Evolutionary conservation across 2,797 vertebrate genomes (phyloP), one percentile per base, ranked within the genome.

Genomic region (Lates japonicus): DNA sequence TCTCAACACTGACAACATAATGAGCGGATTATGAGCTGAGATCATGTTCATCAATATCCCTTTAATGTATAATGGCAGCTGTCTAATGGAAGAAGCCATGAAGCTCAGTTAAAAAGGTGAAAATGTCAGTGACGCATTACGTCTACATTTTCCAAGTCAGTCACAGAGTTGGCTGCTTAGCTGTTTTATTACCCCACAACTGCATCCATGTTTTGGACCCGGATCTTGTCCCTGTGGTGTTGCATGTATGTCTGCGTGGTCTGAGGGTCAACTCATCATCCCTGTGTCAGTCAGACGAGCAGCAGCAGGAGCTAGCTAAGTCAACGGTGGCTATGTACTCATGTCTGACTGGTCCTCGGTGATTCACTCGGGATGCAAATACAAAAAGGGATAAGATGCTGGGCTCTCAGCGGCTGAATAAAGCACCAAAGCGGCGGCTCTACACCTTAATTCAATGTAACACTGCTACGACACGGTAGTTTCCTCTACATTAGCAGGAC

Each of bases 101-200:
- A 16, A 58, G 72, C 70, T 66, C 55, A 39, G 59, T 64, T 66
- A 37, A 70, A 87, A 22, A 70, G 74, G 78, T 85, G 74, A 84
- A 76, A 59, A 73, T 82, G 75, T 83, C 76, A 82, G 80, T 93
- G 92, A 92, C 90, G 92, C 93, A 93, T 93, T 89, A 88, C 35
- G 66, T 83, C 74, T 72, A 55, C 80, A 81, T 81, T 80, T 62
- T 67, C 57, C 62, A 64, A 81, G 84, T 88, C 81, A 46, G 51
- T 54, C 3, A 37, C 48, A 58, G 82, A 86, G 84, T 79, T 80
- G 72, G n/a, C 54, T 52, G 65, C 62, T 54, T 31, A 17, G 7
- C 13, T 72, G 72, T 39, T 70, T 52, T 19, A 42, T 55, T 41
- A 42, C 52, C 62, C 55, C 58, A 41, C 31, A 3, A 13, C 49